Conservation (phyloP, 2,113 vertebrate species). For the Cynopterus brachyotis region DNA sequence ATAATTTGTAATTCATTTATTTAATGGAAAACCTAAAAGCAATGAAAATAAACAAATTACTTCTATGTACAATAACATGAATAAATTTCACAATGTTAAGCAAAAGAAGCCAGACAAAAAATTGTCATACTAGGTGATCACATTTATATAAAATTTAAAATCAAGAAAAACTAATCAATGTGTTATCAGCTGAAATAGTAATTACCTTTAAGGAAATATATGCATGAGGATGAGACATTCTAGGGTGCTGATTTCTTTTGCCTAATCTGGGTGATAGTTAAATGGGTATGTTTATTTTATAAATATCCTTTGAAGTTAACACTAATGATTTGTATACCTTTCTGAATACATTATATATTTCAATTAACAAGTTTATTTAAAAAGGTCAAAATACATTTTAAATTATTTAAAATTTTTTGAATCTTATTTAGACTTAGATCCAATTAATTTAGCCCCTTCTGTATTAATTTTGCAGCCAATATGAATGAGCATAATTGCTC, state of each 20-base stretch:
- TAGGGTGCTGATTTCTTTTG: neutral
- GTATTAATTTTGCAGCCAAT: neutral
- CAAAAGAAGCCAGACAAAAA: neutral
- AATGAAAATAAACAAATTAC: neutral
- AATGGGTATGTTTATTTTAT: neutral
- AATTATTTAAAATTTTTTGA: neutral
- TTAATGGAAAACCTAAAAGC: neutral
- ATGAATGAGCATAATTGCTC: neutral
- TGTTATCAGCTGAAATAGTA: neutral
- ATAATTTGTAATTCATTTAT: neutral
- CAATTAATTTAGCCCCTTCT: neutral
- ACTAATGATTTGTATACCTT: neutral
- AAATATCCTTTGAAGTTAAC: neutral
- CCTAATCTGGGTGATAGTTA: neutral
- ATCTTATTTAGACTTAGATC: neutral
- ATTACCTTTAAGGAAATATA: neutral
- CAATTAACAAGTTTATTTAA: neutral
- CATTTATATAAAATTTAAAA: neutral
- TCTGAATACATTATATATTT: neutral
- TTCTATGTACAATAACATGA: neutral
- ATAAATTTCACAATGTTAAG: neutral
- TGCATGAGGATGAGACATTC: neutral
- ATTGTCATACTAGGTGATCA: neutral
- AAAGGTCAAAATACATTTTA: neutral
- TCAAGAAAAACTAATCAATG: neutral